phyloP scores from a whole-genome alignment of 2,888 invertebrate genomes.

The Labia minor region DNA sequence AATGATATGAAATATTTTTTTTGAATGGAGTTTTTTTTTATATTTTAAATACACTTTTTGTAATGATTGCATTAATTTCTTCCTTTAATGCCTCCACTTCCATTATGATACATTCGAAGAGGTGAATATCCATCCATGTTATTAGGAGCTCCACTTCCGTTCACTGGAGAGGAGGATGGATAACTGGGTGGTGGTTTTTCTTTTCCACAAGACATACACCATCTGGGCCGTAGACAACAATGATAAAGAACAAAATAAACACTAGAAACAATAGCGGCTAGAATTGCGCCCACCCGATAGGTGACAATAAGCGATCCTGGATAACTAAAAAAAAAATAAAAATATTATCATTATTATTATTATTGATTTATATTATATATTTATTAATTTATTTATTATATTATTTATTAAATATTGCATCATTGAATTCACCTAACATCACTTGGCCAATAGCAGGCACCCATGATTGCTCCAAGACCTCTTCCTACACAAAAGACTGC shows the following conservation, averaged over 20 bases:
- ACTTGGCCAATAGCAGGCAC: background rate
- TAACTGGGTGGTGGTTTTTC: background rate
- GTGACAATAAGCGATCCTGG: slow-evolving; percentile 20
- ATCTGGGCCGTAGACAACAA: slow-evolving; percentile 59
- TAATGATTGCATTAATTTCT: background rate
- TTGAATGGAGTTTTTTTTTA: no score
- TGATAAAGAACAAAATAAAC: slow-evolving; percentile 64
- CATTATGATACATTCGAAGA: slow-evolving; percentile 69
- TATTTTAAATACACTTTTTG: no score
- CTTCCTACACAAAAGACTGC: background rate
- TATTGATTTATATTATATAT: no score
- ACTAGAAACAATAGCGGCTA: slow-evolving; percentile 52
- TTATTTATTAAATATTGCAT: no score
- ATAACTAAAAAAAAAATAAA: background rate
- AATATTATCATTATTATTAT: no score
- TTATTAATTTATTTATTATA: no score
- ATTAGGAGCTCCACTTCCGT: slow-evolving; percentile 47
- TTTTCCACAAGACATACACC: slow-evolving; percentile 30
- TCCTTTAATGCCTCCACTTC: slow-evolving; percentile 39
- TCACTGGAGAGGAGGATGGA: slow-evolving; percentile 16
- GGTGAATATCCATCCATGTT: slow-evolving; percentile 65
- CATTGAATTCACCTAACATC: background rate
- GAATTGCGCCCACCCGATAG: slow-evolving; percentile 54
- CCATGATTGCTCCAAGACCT: background rate
- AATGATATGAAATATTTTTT: no score